Evolutionary conservation across 2,797 vertebrate species (phyloP).

Genomic region (Craterocephalus amniculus): DNA sequence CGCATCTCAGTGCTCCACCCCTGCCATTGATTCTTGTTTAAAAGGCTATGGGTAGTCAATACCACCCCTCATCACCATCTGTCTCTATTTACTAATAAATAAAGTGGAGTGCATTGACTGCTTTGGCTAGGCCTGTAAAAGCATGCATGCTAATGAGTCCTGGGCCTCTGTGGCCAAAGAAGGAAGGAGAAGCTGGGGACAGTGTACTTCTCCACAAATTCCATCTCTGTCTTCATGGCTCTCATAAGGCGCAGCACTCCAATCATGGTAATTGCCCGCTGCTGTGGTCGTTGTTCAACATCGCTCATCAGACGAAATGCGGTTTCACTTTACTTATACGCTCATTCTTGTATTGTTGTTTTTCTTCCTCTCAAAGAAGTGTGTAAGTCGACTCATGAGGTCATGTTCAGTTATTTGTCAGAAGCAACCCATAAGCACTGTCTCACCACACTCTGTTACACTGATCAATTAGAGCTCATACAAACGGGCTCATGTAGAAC

Average conservation of each 20-base stretch:
- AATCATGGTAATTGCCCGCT: slow-evolving; percentile 84
- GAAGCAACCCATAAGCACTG: slow-evolving; percentile 64
- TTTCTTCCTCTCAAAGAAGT: slow-evolving; percentile 33
- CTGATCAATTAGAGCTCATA: slow-evolving; percentile 79
- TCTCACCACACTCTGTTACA: slow-evolving; percentile 65
- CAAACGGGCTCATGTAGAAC: slow-evolving; percentile 67
- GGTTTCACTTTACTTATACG: slow-evolving; percentile 65
- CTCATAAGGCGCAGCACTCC: slow-evolving; percentile 65
- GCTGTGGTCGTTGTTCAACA: slow-evolving; percentile 81
- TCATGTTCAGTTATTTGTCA: slow-evolving; percentile 82
- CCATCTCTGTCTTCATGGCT: slow-evolving; percentile 49
- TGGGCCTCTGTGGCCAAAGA: slow-evolving; percentile 83
- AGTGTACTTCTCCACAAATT: slow-evolving; percentile 52
- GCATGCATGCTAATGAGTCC: slow-evolving; percentile 93
- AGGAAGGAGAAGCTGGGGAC: slow-evolving; percentile 53
- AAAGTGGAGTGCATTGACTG: slow-evolving; percentile 94
- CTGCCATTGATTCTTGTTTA: slow-evolving; percentile 86
- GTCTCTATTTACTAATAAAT: slow-evolving; percentile 99
- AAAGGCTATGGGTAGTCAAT: slow-evolving; percentile 93
- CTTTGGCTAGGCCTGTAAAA: slow-evolving; percentile 91
- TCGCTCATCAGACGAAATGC: slow-evolving; percentile 77
- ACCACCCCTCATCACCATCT: slow-evolving; percentile 87
- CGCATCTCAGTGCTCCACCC: slow-evolving; percentile 74
- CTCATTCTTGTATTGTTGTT: slow-evolving; percentile 24
- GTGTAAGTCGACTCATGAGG: slow-evolving; percentile 82